phyloP scores from a whole-genome alignment of 2,888 invertebrate species.

The Cinara cedri region DNA sequence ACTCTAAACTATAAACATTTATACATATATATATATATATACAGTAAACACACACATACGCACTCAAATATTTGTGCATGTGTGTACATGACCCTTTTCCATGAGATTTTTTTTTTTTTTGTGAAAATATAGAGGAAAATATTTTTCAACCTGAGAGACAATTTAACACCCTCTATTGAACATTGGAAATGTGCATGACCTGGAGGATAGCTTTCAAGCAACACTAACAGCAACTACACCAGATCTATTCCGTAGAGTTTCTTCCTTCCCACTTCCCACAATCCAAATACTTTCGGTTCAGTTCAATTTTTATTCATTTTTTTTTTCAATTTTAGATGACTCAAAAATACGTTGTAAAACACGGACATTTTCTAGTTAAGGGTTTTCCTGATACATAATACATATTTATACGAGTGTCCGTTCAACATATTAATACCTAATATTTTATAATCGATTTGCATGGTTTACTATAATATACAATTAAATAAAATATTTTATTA shows the following conservation, averaged over 20 bases:
- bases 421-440: no score
- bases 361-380: no score
- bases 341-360: neutral
- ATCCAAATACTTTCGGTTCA: slow-evolving; percentile 3
- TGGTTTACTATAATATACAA: no score
- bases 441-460: no score
- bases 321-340: neutral
- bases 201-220: slow-evolving; percentile 17
- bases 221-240: slow-evolving; percentile 6
- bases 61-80: slow-evolving; percentile 3
- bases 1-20: no score
- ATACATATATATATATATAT: slow-evolving; percentile 7
- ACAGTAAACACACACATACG: neutral
- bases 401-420: no score
- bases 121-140: slow-evolving; percentile 26
- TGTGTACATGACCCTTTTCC: slow-evolving; percentile 1
- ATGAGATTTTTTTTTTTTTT: slow-evolving; percentile 3
- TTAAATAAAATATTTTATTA: no score
- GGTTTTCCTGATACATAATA: no score
- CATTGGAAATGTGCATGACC: slow-evolving; percentile 36
- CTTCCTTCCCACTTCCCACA: neutral
- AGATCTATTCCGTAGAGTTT: neutral
- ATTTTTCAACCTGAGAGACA: slow-evolving; percentile 41
- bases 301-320: slow-evolving; percentile 35
- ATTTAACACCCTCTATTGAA: slow-evolving; percentile 44